Percentiles rank a stretch among this genome's conserved stretches.
Conservation (phyloP, 2,113 vertebrate genomes). For the Solea senegalensis region DNA sequence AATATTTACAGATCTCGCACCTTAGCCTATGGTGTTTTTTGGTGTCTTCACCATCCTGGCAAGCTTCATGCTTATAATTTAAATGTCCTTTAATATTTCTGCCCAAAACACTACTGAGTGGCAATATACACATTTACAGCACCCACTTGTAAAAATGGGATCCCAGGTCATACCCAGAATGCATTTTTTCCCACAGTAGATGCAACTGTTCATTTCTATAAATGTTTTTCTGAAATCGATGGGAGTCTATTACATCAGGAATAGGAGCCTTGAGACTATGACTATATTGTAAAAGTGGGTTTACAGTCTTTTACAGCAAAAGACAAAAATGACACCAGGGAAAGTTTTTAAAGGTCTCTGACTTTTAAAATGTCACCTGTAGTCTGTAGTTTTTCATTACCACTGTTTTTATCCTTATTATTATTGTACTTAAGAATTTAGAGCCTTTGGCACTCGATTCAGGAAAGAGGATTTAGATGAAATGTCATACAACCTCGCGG, state of each 20-base stretch:
- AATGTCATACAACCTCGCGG: slow-evolving; percentile 12
- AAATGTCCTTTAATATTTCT: background rate
- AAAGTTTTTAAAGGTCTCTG: slow-evolving; percentile 5
- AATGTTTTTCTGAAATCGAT: background rate
- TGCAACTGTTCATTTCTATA: background rate
- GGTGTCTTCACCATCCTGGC: background rate
- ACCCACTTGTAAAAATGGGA: background rate
- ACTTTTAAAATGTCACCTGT: background rate
- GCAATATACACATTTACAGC: background rate
- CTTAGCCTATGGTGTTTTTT: background rate
- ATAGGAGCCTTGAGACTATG: background rate
- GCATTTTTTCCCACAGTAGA: background rate
- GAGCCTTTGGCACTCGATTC: background rate
- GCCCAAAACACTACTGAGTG: background rate
- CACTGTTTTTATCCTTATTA: background rate
- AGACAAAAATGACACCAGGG: background rate
- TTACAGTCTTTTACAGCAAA: background rate
- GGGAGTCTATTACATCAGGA: background rate
- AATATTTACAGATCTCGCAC: no score
- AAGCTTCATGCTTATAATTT: background rate
- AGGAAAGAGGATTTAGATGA: background rate
- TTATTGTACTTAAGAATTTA: background rate
- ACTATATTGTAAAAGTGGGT: background rate
- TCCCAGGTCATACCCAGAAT: background rate
- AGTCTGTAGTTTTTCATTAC: background rate